These are phyloP conservation scores for Terebella lapidaria DNA, from an alignment of 2,888 invertebrate genomes.

Conservation along the genomic window DNA sequence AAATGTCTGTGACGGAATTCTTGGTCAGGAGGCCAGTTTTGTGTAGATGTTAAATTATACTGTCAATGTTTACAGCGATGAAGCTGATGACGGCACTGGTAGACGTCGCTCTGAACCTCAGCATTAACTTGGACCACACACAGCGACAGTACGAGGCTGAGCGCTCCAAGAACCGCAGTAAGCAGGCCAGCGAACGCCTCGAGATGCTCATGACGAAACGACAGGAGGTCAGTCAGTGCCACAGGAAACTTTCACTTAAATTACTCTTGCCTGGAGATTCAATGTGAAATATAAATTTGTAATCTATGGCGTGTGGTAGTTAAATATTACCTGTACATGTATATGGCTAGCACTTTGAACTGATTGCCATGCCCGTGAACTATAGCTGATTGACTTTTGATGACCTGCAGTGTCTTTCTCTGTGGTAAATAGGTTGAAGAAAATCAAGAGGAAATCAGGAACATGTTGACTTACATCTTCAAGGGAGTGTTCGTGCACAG, in stretches of 20 bases:
- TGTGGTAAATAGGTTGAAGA: conserved; percentile 88
- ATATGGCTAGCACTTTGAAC: too few relatives aligned
- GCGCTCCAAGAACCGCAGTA: conserved; percentile 81
- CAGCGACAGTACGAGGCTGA: conserved; percentile 96
- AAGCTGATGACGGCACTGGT: conserved; percentile 98
- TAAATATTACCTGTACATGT: too few relatives aligned
- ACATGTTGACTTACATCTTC: conserved; percentile 99
- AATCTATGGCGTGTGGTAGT: too few relatives aligned
- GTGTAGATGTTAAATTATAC: too few relatives aligned
- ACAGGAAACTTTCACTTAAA: too few relatives aligned
- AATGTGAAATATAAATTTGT: too few relatives aligned
- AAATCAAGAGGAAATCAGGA: conserved; percentile 98
- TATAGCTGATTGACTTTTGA: too few relatives aligned
- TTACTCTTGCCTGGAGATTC: too few relatives aligned
- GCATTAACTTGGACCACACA: conserved; percentile 93
- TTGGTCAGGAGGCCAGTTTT: too few relatives aligned
- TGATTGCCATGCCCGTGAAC: too few relatives aligned
- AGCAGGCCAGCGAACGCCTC: conserved; percentile 85
- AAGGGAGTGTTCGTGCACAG: conserved; percentile 98
- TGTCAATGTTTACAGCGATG: conserved; percentile 88
- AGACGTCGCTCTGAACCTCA: conserved; percentile 91
- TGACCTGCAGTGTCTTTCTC: too few relatives aligned
- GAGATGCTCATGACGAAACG: conserved; percentile 88
- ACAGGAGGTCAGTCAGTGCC: conserved; percentile 67
- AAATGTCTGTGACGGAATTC: too few relatives aligned